Evolutionary conservation across 1,140 invertebrate genomes (phyloP), one percentile per base, ranked within the genome.

Genomic region (Drosophila virilis): DNA sequence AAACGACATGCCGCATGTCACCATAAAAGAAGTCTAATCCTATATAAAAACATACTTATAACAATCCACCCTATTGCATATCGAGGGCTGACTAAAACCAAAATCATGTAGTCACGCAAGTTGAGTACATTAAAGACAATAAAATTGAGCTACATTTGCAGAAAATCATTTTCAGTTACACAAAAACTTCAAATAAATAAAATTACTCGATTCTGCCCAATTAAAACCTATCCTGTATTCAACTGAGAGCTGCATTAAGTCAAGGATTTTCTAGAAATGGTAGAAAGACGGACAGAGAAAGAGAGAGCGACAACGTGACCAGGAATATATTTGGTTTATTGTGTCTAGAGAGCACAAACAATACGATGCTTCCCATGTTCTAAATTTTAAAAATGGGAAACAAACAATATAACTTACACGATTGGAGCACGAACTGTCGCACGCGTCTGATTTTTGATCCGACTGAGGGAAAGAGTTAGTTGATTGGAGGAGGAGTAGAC

Each of bases 61-160:
- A 28, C 22, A 28, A 28, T 15, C 17, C 35, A 37, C 9, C 17
- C 33, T 17, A 52, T 4, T 15, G 46, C 12, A 12, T 33, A 50
- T 61, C 33, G 45, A 50, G 28, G 15, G 12, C 45, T 64, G 67
- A 65, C 78, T 81, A 75, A 86, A 78, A 86, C 60, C 71, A 38
- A 78, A 76, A 88, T 37, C 71, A 70, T 71, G 71, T 88, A 71
- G 83, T 66, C 79, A 86, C 57, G 66, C 68, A 51, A 76, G 28
- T 43, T 38, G 35, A 50, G 13, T 40, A 51, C 13, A 37, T 52
- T 8, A 37, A 80, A 51, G 38, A 61, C 65, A 78, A 64, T 69
- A 62, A 72, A 78, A 81, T 80, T 70, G 74, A 79, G 74, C 74
- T 72, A 59, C 69, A 80, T 84, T 70, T 65, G 43, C 13, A 54